phyloP scores from a whole-genome alignment of 2,888 invertebrate species.

The Cartodere bifasciata region DNA sequence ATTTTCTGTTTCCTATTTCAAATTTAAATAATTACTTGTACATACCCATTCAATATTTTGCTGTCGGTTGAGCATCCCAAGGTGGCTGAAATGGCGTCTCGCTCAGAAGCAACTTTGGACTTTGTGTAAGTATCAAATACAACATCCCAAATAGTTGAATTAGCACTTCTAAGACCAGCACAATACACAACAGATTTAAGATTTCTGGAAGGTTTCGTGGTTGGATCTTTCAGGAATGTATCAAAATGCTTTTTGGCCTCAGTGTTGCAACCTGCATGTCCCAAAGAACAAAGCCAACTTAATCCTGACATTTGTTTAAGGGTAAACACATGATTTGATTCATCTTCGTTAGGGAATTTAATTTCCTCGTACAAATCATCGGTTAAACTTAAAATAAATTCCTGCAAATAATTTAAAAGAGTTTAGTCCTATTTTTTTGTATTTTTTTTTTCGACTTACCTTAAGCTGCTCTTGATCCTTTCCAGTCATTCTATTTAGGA shows the following conservation, averaged over 20 bases:
- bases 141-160: no score
- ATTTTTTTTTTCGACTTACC: slow-evolving; percentile 1
- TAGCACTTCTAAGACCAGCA: slow-evolving; percentile 15
- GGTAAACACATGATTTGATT: slow-evolving; percentile 35
- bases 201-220: slow-evolving; percentile 12
- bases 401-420: no score
- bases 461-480: not conserved
- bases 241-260: slow-evolving; percentile 35
- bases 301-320: slow-evolving; percentile 45
- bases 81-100: slow-evolving; percentile 8
- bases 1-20: not conserved
- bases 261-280: slow-evolving; percentile 41
- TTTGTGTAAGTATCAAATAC: no score
- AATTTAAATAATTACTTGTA: not conserved
- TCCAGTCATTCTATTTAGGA: slow-evolving; percentile 6
- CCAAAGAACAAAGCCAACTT: slow-evolving; percentile 49
- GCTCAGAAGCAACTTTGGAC: no score
- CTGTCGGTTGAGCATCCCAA: slow-evolving; percentile 39
- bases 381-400: slow-evolving; percentile 1
- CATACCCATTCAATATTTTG: slow-evolving; percentile 23
- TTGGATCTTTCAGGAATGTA: slow-evolving; percentile 19
- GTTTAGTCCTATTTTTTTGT: not conserved
- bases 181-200: slow-evolving; percentile 15
- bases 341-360: slow-evolving; percentile 3
- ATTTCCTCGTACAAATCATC: not conserved